Evolutionary conservation across 2,888 invertebrate genomes (phyloP).

Genomic region (Drosophila lacicola): DNA sequence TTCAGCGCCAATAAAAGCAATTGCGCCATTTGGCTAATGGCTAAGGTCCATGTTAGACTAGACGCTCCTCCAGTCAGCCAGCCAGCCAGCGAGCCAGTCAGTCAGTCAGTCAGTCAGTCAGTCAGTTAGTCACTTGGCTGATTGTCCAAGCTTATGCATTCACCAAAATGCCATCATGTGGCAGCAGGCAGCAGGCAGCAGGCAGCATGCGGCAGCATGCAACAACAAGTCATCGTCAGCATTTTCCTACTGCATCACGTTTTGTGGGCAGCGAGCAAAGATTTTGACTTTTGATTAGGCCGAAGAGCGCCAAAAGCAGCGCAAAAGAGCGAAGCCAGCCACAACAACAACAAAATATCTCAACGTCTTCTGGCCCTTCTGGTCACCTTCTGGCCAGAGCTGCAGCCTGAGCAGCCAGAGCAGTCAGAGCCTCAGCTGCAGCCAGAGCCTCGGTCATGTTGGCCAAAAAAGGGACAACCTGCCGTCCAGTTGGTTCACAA

Average conservation of each 20-base stretch:
- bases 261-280: slow-evolving; percentile 72
- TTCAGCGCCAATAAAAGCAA: slow-evolving; percentile 78
- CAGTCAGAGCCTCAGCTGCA: not conserved
- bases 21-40: slow-evolving; percentile 79
- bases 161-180: slow-evolving; percentile 71
- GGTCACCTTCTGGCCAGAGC: slow-evolving; percentile 44
- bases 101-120: slow-evolving; percentile 1
- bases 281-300: slow-evolving; percentile 81
- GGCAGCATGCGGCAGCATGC: slow-evolving; percentile 28
- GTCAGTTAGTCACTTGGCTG: slow-evolving; percentile 47
- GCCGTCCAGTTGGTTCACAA: slow-evolving; percentile 53
- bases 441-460: slow-evolving; percentile 31
- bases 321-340: slow-evolving; percentile 8
- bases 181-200: slow-evolving; percentile 32
- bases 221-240: slow-evolving; percentile 74
- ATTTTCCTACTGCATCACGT: slow-evolving; percentile 84
- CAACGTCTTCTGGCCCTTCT: slow-evolving; percentile 60
- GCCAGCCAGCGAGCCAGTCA: slow-evolving; percentile 17
- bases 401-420: slow-evolving; percentile 1
- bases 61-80: slow-evolving; percentile 53
- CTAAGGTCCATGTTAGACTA: slow-evolving; percentile 72
- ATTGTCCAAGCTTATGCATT: slow-evolving; percentile 68
- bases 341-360: slow-evolving; percentile 15
- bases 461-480: slow-evolving; percentile 77
- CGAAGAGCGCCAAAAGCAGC: slow-evolving; percentile 47